Evolutionary conservation across 2,888 invertebrate species (phyloP), one percentile per base, ranked within the genome.

Genomic region (Nomada fabriciana): DNA sequence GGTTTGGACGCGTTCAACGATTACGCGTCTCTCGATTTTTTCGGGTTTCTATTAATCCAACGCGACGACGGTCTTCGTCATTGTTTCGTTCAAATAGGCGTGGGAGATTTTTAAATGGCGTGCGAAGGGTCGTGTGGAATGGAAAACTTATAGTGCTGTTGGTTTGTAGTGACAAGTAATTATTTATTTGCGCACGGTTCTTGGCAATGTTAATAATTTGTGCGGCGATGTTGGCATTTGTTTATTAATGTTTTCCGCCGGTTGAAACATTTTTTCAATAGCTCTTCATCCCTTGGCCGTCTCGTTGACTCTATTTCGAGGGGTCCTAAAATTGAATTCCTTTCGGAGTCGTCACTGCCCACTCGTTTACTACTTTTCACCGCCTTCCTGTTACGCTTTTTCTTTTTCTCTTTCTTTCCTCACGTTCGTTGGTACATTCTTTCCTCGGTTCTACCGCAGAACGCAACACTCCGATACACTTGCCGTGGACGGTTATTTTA

Each of bases 401-500:
- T 15, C 23, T 15, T 10, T 65, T 63, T 65, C 11, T 18, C 57
- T 29, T 61, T 29, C 2, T 13, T 20, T 47, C 2, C 15, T 47
- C 47, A 1, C 47, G 10, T 71, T 68, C 57, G 43, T 20, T 29
- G 50, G 7, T 60, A 20, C 7, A 23, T 67, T 53, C 69, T 76
- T 57, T 47, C 20, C 64, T 72, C 23, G 15, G 57, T 52, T 68
- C 63, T 53, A 47, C 47, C 43, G 55, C 25, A 55, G 75, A 59
- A 63, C 75, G 78, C 53, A 15, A 47, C 47, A 15, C n/a, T 75
- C 36, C 53, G 67, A 78, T 64, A 81, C 77, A 25, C 25, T 13
- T 25, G 29, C 63, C 52, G 73, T 67, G 59, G 69, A 20, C 67
- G 43, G 82, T 84, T 86, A 89, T 89, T 85, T 83, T 67, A 25